Percentiles rank a stretch among this genome's conserved stretches.
Evolutionary conservation across 2,888 invertebrate species (phyloP).

Genomic region (Drosophila subquinaria): DNA sequence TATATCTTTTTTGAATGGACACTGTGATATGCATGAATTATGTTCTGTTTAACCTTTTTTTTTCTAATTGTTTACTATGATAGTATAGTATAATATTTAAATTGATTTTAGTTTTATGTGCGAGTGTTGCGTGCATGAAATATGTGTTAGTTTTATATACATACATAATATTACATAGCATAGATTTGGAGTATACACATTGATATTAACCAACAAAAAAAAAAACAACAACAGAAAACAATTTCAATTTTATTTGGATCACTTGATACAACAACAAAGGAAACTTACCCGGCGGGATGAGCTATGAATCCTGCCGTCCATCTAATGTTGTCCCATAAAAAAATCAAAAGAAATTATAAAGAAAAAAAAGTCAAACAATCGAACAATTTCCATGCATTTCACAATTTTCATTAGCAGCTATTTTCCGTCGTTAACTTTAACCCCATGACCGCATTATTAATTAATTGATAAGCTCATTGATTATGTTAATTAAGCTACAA

Average conservation of each 20-base stretch:
- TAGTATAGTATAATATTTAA: constrained; percentile 12
- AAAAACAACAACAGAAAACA: constrained; percentile 15
- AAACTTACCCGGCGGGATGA: constrained; percentile 86
- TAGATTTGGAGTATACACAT: constrained; percentile 7
- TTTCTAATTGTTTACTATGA: constrained; percentile 22
- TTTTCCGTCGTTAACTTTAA: neutral
- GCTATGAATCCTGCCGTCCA: constrained; percentile 86
- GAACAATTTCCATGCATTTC: constrained; percentile 85
- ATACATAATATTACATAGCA: constrained; percentile 29
- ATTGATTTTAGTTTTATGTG: constrained; percentile 28
- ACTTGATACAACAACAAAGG: constrained; percentile 69
- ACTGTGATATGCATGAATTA: constrained; percentile 44
- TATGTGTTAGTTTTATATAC: constrained; percentile 36
- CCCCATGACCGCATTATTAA: constrained; percentile 10
- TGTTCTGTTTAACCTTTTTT: constrained; percentile 31
- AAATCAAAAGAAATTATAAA: constrained; percentile 86
- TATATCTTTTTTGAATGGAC: constrained; percentile 20
- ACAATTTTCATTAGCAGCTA: constrained; percentile 34
- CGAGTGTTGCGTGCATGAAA: constrained; percentile 50
- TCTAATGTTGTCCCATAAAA: constrained; percentile 86
- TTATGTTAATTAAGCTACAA: constrained; percentile 7
- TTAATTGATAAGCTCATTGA: constrained; percentile 4
- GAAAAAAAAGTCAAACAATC: constrained; percentile 84
- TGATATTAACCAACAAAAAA: constrained; percentile 42
- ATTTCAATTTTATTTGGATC: constrained; percentile 16